Conservation (phyloP, 2,888 invertebrate genomes). For the Leptopilina drosophilae region DNA sequence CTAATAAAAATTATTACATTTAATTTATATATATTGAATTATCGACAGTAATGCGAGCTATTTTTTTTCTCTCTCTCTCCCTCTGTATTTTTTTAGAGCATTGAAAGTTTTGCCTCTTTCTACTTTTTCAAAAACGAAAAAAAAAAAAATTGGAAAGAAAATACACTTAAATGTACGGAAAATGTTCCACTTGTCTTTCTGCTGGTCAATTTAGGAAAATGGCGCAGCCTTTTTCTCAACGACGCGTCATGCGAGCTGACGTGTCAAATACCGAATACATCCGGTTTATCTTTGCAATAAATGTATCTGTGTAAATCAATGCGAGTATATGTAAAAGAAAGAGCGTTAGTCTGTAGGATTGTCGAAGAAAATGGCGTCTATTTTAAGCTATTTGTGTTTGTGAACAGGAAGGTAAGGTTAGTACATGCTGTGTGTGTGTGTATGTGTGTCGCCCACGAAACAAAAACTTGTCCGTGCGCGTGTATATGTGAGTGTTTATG, state of each 20-base stretch:
- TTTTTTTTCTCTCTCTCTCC: slow-evolving; percentile 48
- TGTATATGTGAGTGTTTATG: slow-evolving; percentile 4
- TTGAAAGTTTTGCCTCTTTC: background rate
- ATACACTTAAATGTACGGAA: slow-evolving; percentile 23
- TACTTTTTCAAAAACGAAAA: background rate
- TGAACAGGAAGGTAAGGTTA: slow-evolving; percentile 1
- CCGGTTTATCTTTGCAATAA: slow-evolving; percentile 20
- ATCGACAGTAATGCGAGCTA: slow-evolving; percentile 46
- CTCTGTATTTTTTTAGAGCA: background rate
- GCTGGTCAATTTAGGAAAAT: slow-evolving; percentile 56
- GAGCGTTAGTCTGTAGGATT: slow-evolving; percentile 7
- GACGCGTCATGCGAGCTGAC: slow-evolving; percentile 69
- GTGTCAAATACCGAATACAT: slow-evolving; percentile 60
- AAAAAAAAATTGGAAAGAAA: background rate
- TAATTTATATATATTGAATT: background rate
- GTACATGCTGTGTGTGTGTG: slow-evolving; percentile 14
- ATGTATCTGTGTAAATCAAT: slow-evolving; percentile 8
- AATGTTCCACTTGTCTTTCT: slow-evolving; percentile 51
- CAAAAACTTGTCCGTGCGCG: slow-evolving; percentile 26
- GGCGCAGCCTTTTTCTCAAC: slow-evolving; percentile 56
- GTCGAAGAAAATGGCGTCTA: slow-evolving; percentile 33
- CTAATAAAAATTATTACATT: slow-evolving; percentile 5
- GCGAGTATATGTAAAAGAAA: slow-evolving; percentile 18
- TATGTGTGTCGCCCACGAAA: slow-evolving; percentile 6
- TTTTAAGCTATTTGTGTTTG: background rate